phyloP scores from a whole-genome alignment of 2,888 invertebrate genomes.

The Melanostoma scalare region DNA sequence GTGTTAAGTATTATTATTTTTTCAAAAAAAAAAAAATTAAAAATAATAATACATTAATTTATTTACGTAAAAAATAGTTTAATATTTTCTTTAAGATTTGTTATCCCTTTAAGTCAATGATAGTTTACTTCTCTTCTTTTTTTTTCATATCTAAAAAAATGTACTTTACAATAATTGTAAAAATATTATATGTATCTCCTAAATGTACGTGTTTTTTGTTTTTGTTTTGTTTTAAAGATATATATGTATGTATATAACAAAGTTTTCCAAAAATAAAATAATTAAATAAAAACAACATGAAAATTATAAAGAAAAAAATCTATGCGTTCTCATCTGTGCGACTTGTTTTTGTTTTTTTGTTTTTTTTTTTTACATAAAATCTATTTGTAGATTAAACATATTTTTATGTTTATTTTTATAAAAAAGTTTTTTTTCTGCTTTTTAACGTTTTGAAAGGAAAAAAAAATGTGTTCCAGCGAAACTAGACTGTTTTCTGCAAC shows the following conservation, averaged over 20 bases:
- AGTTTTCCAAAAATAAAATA: constrained; percentile 34
- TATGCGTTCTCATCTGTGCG: constrained; percentile 63
- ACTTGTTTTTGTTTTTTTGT: constrained; percentile 51
- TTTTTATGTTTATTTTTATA: constrained; percentile 35
- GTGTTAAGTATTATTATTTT: constrained; percentile 7
- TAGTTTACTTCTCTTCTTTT: not conserved
- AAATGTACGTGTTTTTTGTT: constrained; percentile 13
- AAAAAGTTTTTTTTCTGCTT: constrained; percentile 51
- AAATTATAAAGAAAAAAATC: constrained; percentile 33
- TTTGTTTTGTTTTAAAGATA: not conserved
- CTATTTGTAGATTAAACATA: constrained; percentile 28
- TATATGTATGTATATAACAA: constrained; percentile 15
- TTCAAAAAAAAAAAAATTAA: constrained; percentile 4
- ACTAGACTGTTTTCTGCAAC: constrained; percentile 42
- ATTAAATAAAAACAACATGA: constrained; percentile 23
- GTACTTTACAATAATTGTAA: constrained; percentile 27
- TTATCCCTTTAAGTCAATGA: constrained; percentile 17
- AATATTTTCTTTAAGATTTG: not conserved
- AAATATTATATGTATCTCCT: constrained; percentile 32
- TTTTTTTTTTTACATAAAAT: constrained; percentile 25
- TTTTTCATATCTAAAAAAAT: constrained; percentile 9
- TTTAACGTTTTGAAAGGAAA: constrained; percentile 48
- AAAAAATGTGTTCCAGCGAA: constrained; percentile 38
- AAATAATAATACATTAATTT: constrained; percentile 7
- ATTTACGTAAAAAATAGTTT: not conserved